Base-by-base conservation (phyloP, 2,113 vertebrate genomes). In the Oreochromis tanganicae region DNA sequence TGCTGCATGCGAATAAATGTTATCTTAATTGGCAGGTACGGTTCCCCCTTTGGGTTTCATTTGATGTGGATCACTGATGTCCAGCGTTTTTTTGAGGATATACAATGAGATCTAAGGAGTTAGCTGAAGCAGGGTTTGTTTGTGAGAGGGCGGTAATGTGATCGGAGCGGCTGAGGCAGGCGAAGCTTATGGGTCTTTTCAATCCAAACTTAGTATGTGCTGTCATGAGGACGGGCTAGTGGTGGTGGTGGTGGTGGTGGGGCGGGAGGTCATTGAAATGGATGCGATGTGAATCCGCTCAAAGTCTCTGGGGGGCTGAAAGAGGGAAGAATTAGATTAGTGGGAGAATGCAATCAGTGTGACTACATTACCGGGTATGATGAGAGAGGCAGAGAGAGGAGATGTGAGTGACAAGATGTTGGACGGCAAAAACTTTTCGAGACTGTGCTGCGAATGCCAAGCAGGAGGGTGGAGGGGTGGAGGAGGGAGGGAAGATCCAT, bases 321-420 rank as follows among this genome's bases (percentile, higher is more conserved):
- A 88, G 86, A 88, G 86, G 87, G 91, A 95, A 92, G 85, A 95
- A 96, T 96, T 94, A 90, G 94, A 96, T 95, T 95, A 95, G 91
- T 56, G 81, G 83, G 52, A 87, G 87, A 95, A 95, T 93, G 92
- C 90, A 94, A 95, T 95, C 95, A 95, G 91, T 88, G 87, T 92
- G 94, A 95, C 92, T 93, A 91, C 93, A 94, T 95, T 93, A 95
- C 90, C 2, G 86, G 85, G 89, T 83, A 89, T 63, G 94, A 91
- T 93, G 89, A 90, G 93, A 85, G 89, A 71, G 81, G 81, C 88
- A 82, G 86, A 82, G 80, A 82, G 46, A 27, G 71, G 86, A 68
- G 85, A 90, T 75, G 80, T 88, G 89, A 94, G 88, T 92, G 93
- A 94, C 90, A 91, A 93, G 93, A 93, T 32, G 88, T 88, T 88